These are phyloP conservation scores for Synergus laeviventris DNA, from an alignment of 2,888 invertebrate genomes.

Conservation along the genomic window DNA sequence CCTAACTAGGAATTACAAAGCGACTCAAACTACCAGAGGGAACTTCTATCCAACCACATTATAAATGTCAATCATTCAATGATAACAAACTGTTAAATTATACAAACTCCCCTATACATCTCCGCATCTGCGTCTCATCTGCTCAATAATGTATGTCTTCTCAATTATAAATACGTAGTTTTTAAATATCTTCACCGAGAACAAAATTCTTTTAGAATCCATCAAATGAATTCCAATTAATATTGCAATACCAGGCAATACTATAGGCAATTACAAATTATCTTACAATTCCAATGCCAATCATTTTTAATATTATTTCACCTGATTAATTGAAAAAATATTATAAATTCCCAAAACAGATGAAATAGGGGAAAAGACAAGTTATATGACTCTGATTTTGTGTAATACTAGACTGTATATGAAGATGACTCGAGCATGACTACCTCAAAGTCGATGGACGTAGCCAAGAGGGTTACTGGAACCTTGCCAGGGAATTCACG, in stretches of 20 bases:
- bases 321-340: too few species aligned
- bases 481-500: conserved; percentile 66
- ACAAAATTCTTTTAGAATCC: too few species aligned
- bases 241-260: too few species aligned
- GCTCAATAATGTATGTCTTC: conserved; percentile 5
- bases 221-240: too few species aligned
- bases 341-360: too few species aligned
- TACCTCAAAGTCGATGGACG: conserved; percentile 48
- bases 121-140: neutral
- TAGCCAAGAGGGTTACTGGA: conserved; percentile 60
- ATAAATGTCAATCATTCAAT: conserved; percentile 29
- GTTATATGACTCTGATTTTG: neutral
- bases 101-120: neutral
- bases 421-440: conserved; percentile 47
- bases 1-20: conserved; percentile 1
- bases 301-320: too few species aligned
- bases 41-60: neutral
- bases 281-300: too few species aligned
- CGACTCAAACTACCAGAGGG: neutral
- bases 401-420: neutral
- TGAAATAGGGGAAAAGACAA: neutral
- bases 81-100: neutral
- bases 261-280: too few species aligned
- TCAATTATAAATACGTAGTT: neutral
- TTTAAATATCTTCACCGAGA: too few species aligned